Evolutionary conservation across 2,113 vertebrate genomes (phyloP).

Genomic region (Zingel zingel): DNA sequence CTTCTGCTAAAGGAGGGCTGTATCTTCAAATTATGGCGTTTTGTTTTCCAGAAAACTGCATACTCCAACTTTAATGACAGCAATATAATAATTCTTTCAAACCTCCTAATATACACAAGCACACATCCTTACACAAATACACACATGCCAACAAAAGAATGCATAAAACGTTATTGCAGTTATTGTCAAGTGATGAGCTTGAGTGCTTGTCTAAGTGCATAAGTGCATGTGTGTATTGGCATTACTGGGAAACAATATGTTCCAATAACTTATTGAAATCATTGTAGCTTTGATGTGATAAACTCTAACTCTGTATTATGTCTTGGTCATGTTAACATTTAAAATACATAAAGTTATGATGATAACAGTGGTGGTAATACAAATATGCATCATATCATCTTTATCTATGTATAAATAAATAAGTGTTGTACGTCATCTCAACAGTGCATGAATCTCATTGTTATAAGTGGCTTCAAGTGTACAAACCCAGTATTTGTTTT

Average conservation of each 20-base stretch:
- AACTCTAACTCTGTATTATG: background rate
- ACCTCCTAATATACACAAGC: background rate
- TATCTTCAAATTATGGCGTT: no score
- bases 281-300: background rate
- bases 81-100: background rate
- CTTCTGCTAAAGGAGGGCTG: no score
- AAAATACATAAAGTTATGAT: background rate
- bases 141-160: background rate
- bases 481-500: background rate
- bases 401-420: background rate
- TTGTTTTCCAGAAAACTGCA: no score
- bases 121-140: background rate
- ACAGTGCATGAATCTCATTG: background rate
- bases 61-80: no score
- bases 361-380: background rate
- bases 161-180: background rate
- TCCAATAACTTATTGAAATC: background rate
- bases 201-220: background rate
- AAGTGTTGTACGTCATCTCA: background rate
- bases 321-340: background rate
- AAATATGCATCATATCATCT: background rate
- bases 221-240: background rate
- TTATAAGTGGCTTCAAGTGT: background rate
- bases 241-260: background rate
- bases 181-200: slow-evolving; percentile 1